Evolutionary conservation across 2,888 invertebrate genomes (phyloP), one percentile per base, ranked within the genome.

Genomic region (Idaea aversata): DNA sequence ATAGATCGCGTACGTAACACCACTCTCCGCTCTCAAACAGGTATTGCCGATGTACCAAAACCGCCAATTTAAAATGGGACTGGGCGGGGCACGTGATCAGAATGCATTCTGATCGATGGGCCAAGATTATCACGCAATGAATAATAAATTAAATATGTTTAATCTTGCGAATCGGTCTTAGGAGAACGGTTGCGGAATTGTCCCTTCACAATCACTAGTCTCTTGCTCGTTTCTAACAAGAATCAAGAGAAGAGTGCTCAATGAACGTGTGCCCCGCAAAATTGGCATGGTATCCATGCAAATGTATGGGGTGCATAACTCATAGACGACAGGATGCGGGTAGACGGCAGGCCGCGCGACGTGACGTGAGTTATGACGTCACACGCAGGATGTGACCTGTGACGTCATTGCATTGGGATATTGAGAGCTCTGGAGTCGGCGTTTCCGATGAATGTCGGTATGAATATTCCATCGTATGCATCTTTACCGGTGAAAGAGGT

Each of bases 291-390:
- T 63, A 58, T 66, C 67, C 71, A 80, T 80, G 80, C 79, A 81
- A 80, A 81, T 81, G 77, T 75, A 73, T 71, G 75, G 74, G 68
- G 66, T 63, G 69, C 72, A 80, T 85, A 83, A 82, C 77, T 84
- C 84, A 84, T 74, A 70, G 72, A 73, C 75, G 73, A 69, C 76
- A 78, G 78, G 76, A 79, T 75, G 76, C 75, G 77, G 73, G 72
- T 65, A 70, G 67, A 63, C 74, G 71, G 75, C 63, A 69, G 73
- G 80, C 80, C 82, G 77, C 83, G 83, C 74, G 71, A 74, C 63
- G 70, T 73, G 80, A 80, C 82, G 76, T 83, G 83, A 87, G 76
- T 83, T 84, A 85, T 83, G 81, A 78, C 80, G 77, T 80, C 78
- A 79, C 70, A 70, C 71, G 70, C 73, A 67, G 66, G 67, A 74